Percentiles rank a stretch among this genome's conserved stretches.
Conservation (phyloP, 1,140 invertebrate genomes). For the Macrostomum lignano region DNA sequence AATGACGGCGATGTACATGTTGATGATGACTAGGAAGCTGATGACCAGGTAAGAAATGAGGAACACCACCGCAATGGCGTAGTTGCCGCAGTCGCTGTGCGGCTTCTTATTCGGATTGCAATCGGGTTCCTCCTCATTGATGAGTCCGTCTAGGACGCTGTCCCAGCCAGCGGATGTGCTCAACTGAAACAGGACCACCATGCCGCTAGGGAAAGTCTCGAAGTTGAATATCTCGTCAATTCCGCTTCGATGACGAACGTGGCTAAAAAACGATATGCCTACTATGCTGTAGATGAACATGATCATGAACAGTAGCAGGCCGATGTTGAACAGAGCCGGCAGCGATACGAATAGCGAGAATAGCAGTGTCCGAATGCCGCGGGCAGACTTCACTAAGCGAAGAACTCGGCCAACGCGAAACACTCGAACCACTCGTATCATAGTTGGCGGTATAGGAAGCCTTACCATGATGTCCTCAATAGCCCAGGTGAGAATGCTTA, state of each 20-base stretch:
- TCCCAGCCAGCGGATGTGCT: slow-evolving; percentile 82
- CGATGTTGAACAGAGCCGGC: slow-evolving; percentile 75
- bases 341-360: slow-evolving; percentile 88
- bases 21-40: slow-evolving; percentile 86
- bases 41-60: slow-evolving; percentile 80
- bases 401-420: slow-evolving; percentile 85
- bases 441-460: slow-evolving; percentile 63
- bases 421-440: slow-evolving; percentile 78
- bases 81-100: slow-evolving; percentile 66
- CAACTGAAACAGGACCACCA: slow-evolving; percentile 65
- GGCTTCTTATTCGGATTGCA: slow-evolving; percentile 38
- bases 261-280: slow-evolving; percentile 70
- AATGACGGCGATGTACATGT: slow-evolving; percentile 97
- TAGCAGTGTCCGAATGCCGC: slow-evolving; percentile 76
- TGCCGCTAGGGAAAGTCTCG: slow-evolving; percentile 65
- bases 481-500: slow-evolving; percentile 46
- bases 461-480: neutral
- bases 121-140: slow-evolving; percentile 47
- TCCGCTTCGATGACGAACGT: slow-evolving; percentile 52
- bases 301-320: slow-evolving; percentile 58
- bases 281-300: slow-evolving; percentile 87
- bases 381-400: slow-evolving; percentile 67
- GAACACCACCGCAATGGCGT: slow-evolving; percentile 67
- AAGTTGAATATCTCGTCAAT: slow-evolving; percentile 44
- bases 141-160: slow-evolving; percentile 69